Conservation (phyloP, 2,113 vertebrate species). For the Psophia crepitans region DNA sequence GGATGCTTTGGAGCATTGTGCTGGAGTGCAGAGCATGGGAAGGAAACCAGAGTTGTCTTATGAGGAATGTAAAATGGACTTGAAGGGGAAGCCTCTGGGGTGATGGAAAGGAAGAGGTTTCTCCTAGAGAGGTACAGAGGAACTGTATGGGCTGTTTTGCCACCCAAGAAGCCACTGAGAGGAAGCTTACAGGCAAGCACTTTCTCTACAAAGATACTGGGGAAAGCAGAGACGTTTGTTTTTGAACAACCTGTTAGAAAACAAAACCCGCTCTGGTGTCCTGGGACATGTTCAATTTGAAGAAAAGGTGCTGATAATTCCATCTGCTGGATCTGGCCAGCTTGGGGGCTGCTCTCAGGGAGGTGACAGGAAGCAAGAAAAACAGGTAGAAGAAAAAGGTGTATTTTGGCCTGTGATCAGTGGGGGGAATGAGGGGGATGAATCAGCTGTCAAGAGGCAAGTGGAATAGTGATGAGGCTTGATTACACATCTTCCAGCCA, state of each 20-base stretch:
- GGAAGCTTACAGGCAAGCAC: background rate
- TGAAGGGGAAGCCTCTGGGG: background rate
- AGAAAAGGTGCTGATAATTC: background rate
- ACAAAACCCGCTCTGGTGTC: background rate
- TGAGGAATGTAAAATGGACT: conserved; percentile 16
- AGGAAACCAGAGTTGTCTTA: background rate
- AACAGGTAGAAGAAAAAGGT: background rate
- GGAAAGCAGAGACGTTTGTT: background rate
- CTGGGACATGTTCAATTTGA: background rate
- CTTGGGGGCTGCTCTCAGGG: background rate
- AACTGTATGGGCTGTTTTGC: background rate
- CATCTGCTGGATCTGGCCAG: background rate
- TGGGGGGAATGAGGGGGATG: accelerated
- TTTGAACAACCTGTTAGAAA: background rate
- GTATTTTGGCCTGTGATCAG: background rate
- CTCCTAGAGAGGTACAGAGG: background rate
- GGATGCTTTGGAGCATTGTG: accelerated
- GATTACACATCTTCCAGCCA: background rate
- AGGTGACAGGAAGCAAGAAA: background rate
- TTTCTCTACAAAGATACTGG: background rate
- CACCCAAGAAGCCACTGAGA: background rate
- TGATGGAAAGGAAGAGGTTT: background rate
- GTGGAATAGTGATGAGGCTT: background rate
- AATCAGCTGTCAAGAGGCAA: background rate
- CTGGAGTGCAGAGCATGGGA: background rate